A percentile compares a stretch with the other conserved stretches of the same genome.
phyloP scores from a whole-genome alignment of 2,797 vertebrate species.

The Sylvilagus floridanus region DNA sequence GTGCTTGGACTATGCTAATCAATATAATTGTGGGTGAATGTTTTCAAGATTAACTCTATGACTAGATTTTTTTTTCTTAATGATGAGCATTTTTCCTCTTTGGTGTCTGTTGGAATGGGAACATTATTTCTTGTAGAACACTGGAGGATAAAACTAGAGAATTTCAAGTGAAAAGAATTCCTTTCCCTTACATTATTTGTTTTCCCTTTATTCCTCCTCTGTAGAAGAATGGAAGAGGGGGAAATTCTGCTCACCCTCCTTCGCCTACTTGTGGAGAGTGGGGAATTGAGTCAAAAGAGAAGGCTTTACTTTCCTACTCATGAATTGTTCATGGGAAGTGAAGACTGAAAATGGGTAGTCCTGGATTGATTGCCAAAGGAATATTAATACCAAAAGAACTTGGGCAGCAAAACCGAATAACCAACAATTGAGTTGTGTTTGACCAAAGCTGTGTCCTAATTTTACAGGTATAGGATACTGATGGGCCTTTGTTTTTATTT shows the following conservation, averaged over 20 bases:
- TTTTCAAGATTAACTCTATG: slow-evolving; percentile 64
- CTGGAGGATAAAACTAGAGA: slow-evolving; percentile 22
- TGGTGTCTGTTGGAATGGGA: slow-evolving; percentile 12
- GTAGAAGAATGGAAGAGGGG: neutral
- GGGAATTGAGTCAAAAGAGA: neutral
- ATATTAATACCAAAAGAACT: slow-evolving; percentile 15
- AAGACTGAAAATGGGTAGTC: slow-evolving; percentile 33
- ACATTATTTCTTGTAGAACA: slow-evolving; percentile 20
- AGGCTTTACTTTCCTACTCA: neutral
- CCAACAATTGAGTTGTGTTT: neutral
- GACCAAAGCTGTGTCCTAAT: neutral
- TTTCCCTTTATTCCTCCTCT: neutral
- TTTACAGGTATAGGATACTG: neutral
- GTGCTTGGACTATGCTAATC: slow-evolving; percentile 47
- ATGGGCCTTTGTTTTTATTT: too few relatives aligned
- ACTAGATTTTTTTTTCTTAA: slow-evolving; percentile 43
- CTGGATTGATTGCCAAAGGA: slow-evolving; percentile 4
- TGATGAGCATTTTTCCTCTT: slow-evolving; percentile 11
- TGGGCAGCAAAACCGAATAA: neutral
- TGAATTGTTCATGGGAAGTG: slow-evolving; percentile 17
- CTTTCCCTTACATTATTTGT: neutral
- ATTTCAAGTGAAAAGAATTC: neutral
- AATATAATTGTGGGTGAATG: slow-evolving; percentile 42
- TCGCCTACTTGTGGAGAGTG: neutral
- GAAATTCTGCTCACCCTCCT: neutral